Percentiles rank a stretch among this genome's conserved stretches.
Conservation (phyloP, 2,113 vertebrate species). For the Passer domesticus region DNA sequence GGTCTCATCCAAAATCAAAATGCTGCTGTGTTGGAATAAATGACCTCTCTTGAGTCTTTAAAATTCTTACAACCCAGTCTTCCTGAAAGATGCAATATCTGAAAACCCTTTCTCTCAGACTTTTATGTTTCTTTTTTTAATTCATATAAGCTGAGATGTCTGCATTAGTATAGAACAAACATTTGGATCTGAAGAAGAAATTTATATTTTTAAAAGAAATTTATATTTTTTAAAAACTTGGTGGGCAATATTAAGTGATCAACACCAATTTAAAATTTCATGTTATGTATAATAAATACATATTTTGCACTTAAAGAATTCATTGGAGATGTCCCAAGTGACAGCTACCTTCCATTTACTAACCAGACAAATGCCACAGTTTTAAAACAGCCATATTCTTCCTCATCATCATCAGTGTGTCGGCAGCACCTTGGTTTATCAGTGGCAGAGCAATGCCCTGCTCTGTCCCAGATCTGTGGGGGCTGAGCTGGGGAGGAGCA, state of each 20-base stretch:
- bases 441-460: background rate
- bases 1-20: background rate
- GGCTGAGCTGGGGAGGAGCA: background rate
- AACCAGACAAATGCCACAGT: background rate
- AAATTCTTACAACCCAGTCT: background rate
- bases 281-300: background rate
- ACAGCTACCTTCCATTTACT: background rate
- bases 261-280: background rate
- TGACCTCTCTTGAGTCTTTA: background rate
- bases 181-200: background rate
- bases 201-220: background rate
- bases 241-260: background rate
- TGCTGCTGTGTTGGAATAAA: background rate
- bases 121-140: background rate
- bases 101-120: background rate
- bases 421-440: background rate
- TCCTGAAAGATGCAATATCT: background rate
- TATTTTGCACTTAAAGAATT: background rate
- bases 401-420: background rate
- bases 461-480: accelerated
- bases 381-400: background rate
- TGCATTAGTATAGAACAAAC: background rate
- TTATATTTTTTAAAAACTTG: background rate
- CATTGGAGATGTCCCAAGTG: background rate
- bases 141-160: background rate